phyloP scores from a whole-genome alignment of 1,140 invertebrate genomes.

The Ceratina japonica region DNA sequence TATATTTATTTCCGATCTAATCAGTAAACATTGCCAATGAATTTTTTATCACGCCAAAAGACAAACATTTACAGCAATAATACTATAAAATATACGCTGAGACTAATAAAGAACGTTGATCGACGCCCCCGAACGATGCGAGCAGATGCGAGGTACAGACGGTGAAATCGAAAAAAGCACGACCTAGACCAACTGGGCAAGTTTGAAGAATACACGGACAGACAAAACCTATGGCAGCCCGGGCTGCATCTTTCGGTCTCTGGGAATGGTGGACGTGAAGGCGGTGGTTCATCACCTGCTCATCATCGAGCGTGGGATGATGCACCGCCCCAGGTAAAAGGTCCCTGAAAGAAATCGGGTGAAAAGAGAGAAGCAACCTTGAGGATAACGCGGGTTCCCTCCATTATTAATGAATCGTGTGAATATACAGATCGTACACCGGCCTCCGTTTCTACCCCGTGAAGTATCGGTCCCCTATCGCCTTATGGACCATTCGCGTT shows the following conservation, averaged over 20 bases:
- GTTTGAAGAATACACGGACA: constrained; percentile 29
- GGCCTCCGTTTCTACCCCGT: constrained; percentile 45
- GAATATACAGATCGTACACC: constrained; percentile 56
- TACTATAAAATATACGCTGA: neutral
- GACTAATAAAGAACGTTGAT: neutral
- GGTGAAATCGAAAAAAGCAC: constrained; percentile 42
- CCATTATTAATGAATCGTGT: constrained; percentile 69
- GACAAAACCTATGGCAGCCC: constrained; percentile 39
- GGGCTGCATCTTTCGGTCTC: constrained; percentile 12
- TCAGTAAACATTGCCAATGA: neutral
- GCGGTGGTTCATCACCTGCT: constrained; percentile 70
- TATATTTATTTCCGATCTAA: neutral
- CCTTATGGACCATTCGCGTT: constrained; percentile 21
- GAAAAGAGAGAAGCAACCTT: constrained; percentile 52
- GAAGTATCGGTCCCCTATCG: constrained; percentile 53
- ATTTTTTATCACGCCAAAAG: neutral
- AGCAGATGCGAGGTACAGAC: constrained; percentile 49
- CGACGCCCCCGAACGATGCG: neutral
- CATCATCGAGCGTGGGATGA: constrained; percentile 72
- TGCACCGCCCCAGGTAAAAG: constrained; percentile 62
- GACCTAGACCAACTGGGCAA: constrained; percentile 53
- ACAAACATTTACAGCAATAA: neutral
- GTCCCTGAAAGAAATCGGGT: constrained; percentile 56
- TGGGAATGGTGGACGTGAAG: constrained; percentile 5
- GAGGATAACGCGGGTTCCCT: constrained; percentile 60